Conservation (phyloP, 2,797 vertebrate genomes). For the Melanotaenia maccullochi region DNA sequence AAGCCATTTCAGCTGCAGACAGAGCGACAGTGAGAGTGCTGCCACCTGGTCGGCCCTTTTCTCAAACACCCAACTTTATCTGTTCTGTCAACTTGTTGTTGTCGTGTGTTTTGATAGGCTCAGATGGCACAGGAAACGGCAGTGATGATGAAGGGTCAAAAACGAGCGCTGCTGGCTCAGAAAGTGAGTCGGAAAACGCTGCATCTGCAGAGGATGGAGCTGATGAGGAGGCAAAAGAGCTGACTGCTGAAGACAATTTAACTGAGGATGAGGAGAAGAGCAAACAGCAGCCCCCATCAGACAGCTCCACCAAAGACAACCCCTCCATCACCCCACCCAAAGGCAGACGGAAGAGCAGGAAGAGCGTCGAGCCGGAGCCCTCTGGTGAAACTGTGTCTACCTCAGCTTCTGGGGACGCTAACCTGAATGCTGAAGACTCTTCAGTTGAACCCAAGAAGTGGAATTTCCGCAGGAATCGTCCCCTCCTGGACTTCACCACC, state of each 20-base stretch:
- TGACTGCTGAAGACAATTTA: conserved; percentile 77
- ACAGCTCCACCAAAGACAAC: conserved; percentile 86
- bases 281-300: conserved; percentile 83
- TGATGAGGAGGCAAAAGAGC: conserved; percentile 82
- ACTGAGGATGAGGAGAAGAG: conserved; percentile 84
- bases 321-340: conserved; percentile 75
- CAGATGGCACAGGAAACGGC: conserved; percentile 93
- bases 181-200: conserved; percentile 90
- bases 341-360: conserved; percentile 84
- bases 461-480: conserved; percentile 95
- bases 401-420: conserved; percentile 15
- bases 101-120: conserved; percentile 79
- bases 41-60: too few species aligned
- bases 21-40: too few species aligned
- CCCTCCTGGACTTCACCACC: conserved; percentile 94
- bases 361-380: conserved; percentile 79
- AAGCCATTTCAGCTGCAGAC: too few species aligned
- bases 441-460: conserved; percentile 93
- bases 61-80: too few species aligned
- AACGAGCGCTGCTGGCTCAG: conserved; percentile 87
- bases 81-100: not conserved
- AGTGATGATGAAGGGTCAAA: conserved; percentile 94
- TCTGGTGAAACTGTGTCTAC: conserved; percentile 42
- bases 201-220: conserved; percentile 84
- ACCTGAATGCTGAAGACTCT: conserved; percentile 80